Evolutionary conservation across 2,797 vertebrate species (phyloP), one percentile per base, ranked within the genome.

Genomic region (Sandelia bainsii): DNA sequence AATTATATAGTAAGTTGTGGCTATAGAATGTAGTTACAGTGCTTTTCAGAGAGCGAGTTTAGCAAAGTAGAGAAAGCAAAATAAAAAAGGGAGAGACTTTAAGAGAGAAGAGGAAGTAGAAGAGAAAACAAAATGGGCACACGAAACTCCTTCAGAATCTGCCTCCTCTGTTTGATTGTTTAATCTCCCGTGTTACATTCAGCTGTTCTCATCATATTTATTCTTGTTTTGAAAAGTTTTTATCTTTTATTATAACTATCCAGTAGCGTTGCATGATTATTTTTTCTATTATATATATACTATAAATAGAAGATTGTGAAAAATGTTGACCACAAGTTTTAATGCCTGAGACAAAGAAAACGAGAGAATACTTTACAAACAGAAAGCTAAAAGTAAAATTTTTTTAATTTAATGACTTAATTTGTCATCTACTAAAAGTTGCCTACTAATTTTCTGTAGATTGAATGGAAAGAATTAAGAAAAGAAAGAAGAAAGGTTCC

Each of bases 1-100:
- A 94, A 94, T 95, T 94, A 94, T 92, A 91, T 90, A 92, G 92
- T 92, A 93, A 92, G 93, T 89, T 87, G 91, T 79, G 89, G 91
- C 88, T 78, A 73, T 90, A 93, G 90, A 78, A 89, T 75, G 84
- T 79, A 25, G 77, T 87, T 88, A 77, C 75, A 85, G 82, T 68
- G 62, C 80, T 81, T 84, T 64, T 68, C 32, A 44, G 49, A 59
- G 61, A 69, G 64, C 23, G 20, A 49, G 53, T 72, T 69, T 32
- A 57, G 72, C 37, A 29, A 65, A 59, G 42, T 62, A 65, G 58
- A 67, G 58, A 56, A 44, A 48, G 48, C 5, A 9, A 44, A 56
- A 64, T 54, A 27, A 32, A 46, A 9, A 32, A 1, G 10, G 51
- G 19, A 40, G 66, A 4, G 60, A 64, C 34, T 3, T 44, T 17